phyloP scores from a whole-genome alignment of 2,797 vertebrate genomes.

The Cossypha dichroa region DNA sequence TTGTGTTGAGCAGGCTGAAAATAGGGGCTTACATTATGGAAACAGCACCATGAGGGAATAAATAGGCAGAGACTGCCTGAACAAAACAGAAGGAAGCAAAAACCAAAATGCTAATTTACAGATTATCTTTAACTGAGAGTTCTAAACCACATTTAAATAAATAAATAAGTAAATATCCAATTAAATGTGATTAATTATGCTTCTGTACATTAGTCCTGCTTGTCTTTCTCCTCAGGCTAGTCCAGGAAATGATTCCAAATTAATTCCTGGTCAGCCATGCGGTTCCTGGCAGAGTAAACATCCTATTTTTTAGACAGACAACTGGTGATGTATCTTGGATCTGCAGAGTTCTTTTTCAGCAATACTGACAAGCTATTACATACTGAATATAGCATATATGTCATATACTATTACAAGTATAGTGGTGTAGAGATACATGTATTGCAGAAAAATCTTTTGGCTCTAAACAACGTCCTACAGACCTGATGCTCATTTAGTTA shows the following conservation, averaged over 20 bases:
- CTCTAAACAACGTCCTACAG: not conserved
- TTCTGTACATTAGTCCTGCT: constrained; percentile 25
- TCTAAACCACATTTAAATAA: constrained; percentile 9
- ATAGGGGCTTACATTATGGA: not conserved
- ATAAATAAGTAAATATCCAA: constrained; percentile 25
- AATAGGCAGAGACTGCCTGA: not conserved
- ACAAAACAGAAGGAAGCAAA: not conserved
- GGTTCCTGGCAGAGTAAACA: not conserved
- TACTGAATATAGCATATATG: no score
- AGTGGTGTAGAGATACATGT: not conserved
- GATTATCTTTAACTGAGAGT: not conserved
- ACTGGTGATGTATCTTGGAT: not conserved
- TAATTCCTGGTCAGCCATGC: constrained; percentile 45
- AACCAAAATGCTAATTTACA: not conserved
- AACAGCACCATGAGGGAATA: not conserved
- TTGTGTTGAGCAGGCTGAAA: not conserved
- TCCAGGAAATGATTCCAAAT: constrained; percentile 43
- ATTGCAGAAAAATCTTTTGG: not conserved
- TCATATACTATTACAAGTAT: no score
- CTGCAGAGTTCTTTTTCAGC: not conserved
- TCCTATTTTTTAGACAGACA: not conserved
- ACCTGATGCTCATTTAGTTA: not conserved
- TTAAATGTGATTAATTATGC: constrained; percentile 51
- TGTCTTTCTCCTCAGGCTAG: constrained; percentile 20
- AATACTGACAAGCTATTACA: not conserved